These are phyloP conservation scores for Myiotriccus ornatus DNA, from an alignment of 2,797 vertebrate genomes.

Conservation along the genomic window DNA sequence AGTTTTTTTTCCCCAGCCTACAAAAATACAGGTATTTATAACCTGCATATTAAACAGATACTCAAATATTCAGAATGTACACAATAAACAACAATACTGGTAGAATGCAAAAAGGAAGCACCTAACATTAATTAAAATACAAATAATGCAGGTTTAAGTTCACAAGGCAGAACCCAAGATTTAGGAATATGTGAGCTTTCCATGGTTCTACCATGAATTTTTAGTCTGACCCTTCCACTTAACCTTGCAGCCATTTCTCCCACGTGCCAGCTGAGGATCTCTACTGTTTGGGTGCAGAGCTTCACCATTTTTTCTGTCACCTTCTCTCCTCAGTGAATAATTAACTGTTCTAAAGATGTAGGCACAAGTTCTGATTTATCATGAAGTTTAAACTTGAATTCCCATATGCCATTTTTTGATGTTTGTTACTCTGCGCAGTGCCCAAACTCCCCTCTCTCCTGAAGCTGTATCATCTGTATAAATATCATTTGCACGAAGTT, in stretches of 20 bases:
- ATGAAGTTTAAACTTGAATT: neutral
- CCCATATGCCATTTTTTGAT: neutral
- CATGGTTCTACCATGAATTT: neutral
- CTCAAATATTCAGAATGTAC: neutral
- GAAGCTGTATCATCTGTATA: neutral
- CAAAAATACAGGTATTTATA: neutral
- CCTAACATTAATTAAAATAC: neutral
- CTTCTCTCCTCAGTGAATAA: conserved; percentile 20
- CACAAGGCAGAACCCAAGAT: neutral
- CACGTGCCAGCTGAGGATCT: neutral
- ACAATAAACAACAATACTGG: neutral
- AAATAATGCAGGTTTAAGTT: neutral
- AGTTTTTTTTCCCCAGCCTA: neutral
- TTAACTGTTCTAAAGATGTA: neutral
- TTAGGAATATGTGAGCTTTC: neutral
- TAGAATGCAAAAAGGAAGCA: neutral
- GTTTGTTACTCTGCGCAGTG: neutral
- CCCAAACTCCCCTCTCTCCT: neutral
- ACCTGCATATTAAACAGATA: neutral
- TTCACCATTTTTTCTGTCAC: neutral
- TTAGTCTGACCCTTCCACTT: neutral
- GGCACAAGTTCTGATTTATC: neutral
- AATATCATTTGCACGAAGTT: neutral
- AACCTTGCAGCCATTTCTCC: neutral
- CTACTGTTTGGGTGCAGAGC: neutral